Conservation (phyloP, 2,888 invertebrate species). For the Julus scanicus region DNA sequence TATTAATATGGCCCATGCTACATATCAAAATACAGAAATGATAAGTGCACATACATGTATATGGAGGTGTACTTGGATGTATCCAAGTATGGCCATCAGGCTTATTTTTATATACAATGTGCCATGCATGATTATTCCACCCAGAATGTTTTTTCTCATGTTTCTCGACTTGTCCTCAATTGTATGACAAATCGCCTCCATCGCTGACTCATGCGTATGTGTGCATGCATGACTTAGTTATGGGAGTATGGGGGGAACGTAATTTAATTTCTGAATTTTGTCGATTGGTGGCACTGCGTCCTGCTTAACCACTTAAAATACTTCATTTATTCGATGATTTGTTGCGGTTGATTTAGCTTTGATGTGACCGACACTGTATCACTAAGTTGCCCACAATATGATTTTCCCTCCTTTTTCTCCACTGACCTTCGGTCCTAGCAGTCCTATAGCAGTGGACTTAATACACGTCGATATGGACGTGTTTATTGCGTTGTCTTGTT, state of each 20-base stretch:
- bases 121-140: no score
- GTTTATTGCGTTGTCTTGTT: conserved; percentile 49
- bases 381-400: background rate
- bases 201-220: no score
- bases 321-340: background rate
- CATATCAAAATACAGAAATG: no score
- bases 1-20: no score
- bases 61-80: no score
- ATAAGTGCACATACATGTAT: no score
- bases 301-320: background rate
- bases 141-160: no score
- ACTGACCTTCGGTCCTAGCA: conserved; percentile 3
- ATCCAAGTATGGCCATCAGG: no score
- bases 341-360: background rate
- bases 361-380: background rate
- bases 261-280: background rate
- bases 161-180: no score
- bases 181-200: no score
- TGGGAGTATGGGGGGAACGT: background rate
- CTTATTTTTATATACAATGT: no score
- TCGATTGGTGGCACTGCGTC: background rate
- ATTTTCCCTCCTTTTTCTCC: background rate
- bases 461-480: conserved; percentile 44
- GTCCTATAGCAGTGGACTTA: background rate
- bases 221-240: no score